Conservation (phyloP, 1,140 invertebrate genomes). For the Magallana ariakensis region DNA sequence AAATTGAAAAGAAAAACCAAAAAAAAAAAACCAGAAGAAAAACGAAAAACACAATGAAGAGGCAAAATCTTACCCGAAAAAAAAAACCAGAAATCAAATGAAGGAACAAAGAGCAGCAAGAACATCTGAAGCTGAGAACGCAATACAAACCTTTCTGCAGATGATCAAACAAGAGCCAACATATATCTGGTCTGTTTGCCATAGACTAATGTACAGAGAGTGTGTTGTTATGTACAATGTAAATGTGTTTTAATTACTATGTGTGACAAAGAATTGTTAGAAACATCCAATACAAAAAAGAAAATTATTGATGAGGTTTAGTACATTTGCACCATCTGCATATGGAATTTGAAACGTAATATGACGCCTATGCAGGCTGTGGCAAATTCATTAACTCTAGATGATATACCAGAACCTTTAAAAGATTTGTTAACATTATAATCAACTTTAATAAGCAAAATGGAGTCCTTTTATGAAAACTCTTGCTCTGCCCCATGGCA, state of each 20-base stretch:
- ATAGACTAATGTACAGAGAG: not conserved
- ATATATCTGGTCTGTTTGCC: not conserved
- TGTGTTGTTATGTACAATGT: not conserved
- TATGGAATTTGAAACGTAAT: not conserved
- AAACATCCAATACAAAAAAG: not conserved
- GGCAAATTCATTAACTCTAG: constrained; percentile 33
- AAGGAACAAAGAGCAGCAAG: too few relatives aligned
- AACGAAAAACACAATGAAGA: too few relatives aligned
- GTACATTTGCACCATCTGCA: constrained; percentile 35
- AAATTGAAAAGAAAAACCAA: too few relatives aligned
- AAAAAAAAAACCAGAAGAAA: too few relatives aligned
- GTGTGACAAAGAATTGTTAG: not conserved
- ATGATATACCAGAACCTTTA: constrained; percentile 31
- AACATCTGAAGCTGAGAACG: too few relatives aligned
- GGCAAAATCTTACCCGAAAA: too few relatives aligned
- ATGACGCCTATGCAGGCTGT: constrained; percentile 20
- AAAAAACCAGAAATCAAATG: too few relatives aligned
- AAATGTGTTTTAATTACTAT: too few relatives aligned
- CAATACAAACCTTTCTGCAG: not conserved
- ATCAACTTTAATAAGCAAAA: constrained; percentile 35
- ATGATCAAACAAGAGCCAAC: not conserved
- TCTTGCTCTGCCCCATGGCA: constrained; percentile 47
- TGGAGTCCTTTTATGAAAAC: constrained; percentile 57
- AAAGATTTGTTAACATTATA: too few relatives aligned
- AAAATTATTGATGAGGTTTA: not conserved